phyloP scores from a whole-genome alignment of 2,797 vertebrate species.

The Oophaga sylvatica region DNA sequence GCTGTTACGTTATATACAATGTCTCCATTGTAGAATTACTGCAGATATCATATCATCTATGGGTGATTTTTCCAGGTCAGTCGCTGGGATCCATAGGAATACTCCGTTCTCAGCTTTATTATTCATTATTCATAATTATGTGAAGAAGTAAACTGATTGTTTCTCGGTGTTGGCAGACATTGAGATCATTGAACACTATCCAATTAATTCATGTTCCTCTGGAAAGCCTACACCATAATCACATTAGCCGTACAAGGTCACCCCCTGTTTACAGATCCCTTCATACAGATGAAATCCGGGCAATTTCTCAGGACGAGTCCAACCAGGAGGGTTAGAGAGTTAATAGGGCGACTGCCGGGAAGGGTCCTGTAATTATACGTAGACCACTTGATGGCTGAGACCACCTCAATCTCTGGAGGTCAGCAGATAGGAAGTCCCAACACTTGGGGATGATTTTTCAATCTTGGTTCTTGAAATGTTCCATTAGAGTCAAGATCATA shows the following conservation, averaged over 20 bases:
- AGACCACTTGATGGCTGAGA: background rate
- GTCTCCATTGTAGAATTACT: background rate
- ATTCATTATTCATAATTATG: constrained; percentile 50
- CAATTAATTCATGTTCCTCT: constrained; percentile 44
- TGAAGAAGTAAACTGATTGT: constrained; percentile 49
- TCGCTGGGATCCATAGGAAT: constrained; percentile 10
- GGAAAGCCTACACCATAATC: constrained; percentile 27
- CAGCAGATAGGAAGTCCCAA: background rate
- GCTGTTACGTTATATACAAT: background rate
- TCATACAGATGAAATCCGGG: background rate
- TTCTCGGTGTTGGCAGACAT: constrained; percentile 38
- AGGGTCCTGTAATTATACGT: constrained; percentile 9
- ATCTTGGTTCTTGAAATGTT: background rate
- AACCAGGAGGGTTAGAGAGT: background rate
- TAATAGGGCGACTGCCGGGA: constrained; percentile 9
- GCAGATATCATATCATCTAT: background rate
- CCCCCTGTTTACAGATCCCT: constrained; percentile 29
- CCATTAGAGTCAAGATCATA: background rate
- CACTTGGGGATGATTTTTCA: background rate
- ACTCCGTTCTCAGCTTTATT: constrained; percentile 6
- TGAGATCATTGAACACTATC: constrained; percentile 15
- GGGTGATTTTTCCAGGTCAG: background rate
- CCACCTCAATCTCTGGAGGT: constrained; percentile 3
- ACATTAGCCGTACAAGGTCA: constrained; percentile 33
- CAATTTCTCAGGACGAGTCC: background rate